These are phyloP conservation scores for Apeltes quadracus DNA, from an alignment of 2,113 vertebrate species.

Conservation along the genomic window DNA sequence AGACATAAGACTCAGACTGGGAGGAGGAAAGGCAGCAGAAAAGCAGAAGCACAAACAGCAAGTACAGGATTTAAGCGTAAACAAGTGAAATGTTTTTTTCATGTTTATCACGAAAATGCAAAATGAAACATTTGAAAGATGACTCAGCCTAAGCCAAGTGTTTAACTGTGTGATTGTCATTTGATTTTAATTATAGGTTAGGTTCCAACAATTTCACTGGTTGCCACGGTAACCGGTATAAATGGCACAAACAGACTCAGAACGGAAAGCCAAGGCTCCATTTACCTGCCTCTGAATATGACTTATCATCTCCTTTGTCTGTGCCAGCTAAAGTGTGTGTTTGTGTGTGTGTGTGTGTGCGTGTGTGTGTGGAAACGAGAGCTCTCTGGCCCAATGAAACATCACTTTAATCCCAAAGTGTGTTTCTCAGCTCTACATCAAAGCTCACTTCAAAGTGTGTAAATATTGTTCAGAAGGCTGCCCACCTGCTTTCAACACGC, in stretches of 20 bases:
- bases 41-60: background rate
- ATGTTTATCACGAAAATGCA: background rate
- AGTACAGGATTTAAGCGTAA: background rate
- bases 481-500: constrained; percentile 13
- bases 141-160: background rate
- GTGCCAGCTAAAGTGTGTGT: background rate
- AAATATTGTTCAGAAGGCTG: constrained; percentile 32
- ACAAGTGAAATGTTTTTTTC: background rate
- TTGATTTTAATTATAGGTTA: background rate
- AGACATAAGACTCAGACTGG: constrained; percentile 8
- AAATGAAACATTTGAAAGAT: background rate
- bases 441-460: constrained; percentile 45
- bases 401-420: constrained; percentile 19
- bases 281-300: background rate
- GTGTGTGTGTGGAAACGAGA: background rate
- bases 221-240: background rate
- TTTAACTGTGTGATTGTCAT: background rate
- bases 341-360: constrained; percentile 9
- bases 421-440: constrained; percentile 42
- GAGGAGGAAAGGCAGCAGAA: background rate
- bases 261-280: background rate
- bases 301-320: background rate
- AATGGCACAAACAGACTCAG: background rate
- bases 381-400: constrained; percentile 10
- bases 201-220: background rate